Evolutionary conservation across 2,113 vertebrate genomes (phyloP), one percentile per base, ranked within the genome.

Genomic region (Phrynosoma blainvillii): DNA sequence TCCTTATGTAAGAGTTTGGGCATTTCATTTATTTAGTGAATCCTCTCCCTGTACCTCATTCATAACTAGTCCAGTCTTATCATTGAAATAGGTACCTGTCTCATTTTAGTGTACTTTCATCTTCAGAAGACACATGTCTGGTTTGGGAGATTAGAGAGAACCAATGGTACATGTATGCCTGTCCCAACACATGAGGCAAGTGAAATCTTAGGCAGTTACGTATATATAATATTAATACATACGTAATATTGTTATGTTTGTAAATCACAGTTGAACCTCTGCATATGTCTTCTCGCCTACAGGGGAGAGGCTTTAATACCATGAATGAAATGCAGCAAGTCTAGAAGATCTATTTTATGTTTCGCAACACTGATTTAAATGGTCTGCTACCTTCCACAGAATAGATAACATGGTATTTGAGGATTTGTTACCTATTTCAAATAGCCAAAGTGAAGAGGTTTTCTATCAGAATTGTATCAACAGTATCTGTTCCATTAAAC

Each of bases 401-500:
- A 47, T 54, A 47, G 65, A 71, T 86, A 83, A 62, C 76, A 62
- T 56, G 27, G 25, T 79, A 66, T 71, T 79, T 40, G 66, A 47
- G 32, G 81, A 71, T 79, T 56, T 40, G 52, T 62, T 65, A 21
- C 62, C 12, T 42, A 56, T 77, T 73, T 42, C 0, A 71, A 86
- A 76, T 70, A 85, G 52, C 36, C 27, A 32, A 81, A 75, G 36
- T 30, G 73, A 86, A 32, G 27, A 71, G 54, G 47, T 82, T 59
- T 85, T 82, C 42, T 68, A 56, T 86, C 74, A 83, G 84, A 77
- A 76, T 77, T 77, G 71, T 52, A 89, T 78, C 52, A 86, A 83
- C 65, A 77, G 9, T 65, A 82, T 86, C 80, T 54, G 20, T 89
- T 83, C 85, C 52, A 71, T 79, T 86, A 78, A 78, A 47, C 13